Evolutionary conservation across 37 sponge, comb jelly and placozoan species (phyloP), one percentile per base, ranked within the genome.

Genomic region (Tethya wilhelma): DNA sequence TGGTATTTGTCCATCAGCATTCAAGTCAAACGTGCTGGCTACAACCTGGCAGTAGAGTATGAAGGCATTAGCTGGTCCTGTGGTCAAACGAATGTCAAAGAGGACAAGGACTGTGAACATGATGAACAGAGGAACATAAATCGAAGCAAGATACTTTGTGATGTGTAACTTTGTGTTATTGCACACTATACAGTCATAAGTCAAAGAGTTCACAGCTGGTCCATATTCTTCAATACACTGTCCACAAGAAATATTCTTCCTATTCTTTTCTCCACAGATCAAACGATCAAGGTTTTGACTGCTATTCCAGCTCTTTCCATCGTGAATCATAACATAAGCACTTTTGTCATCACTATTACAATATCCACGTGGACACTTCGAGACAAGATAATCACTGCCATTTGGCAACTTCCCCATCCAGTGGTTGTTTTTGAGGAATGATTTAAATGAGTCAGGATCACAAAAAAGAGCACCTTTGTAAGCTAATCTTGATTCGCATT

Each of bases 1-100:
- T 20, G 79, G 79, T 14, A 78, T 78, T 36, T 58, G 41, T 11
- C 71, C 43, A 58, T 80, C 71, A 40, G 59, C 60, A 49, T 57
- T 39, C 45, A 69, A 42, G 38, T 69, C 60, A 28, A 69, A 56
- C 17, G 68, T 79, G 53, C 38, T 64, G 20, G 82, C 53, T 2
- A 77, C 44, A 20, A 86, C 73, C 30, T 88, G 89, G 19, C 57
- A 42, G 46, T 66, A 88, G 36, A 88, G 63, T 12, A 88, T 82
- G 67, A 88, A 88, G 17, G 89, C 63, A 70, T 82, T 82, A 0
- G 77, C 69, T 1, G 89, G 78, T 38, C 83, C 89, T 46, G 42
- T 78, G 59, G 82, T 68, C 14, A 88, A 69, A 20, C 69, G 56
- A 53, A 88, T 67, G 66, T 76, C 56, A 38, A 88, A 88, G 0